Evolutionary conservation across 2,797 vertebrate species (phyloP).

Genomic region (Premnoplex brunnescens): DNA sequence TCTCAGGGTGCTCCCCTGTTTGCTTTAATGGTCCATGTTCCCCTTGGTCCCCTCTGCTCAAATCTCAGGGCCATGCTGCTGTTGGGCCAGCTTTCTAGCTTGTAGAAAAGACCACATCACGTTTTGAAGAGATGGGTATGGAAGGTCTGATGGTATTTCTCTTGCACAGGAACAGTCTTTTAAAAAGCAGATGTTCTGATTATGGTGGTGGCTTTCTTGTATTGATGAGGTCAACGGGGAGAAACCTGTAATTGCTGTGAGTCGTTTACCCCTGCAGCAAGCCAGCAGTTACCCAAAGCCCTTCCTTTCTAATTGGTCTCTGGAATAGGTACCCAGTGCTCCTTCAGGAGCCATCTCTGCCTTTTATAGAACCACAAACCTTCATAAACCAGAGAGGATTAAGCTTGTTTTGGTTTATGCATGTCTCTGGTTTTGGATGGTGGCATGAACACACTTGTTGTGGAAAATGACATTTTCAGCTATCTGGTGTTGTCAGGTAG

Average conservation of each 20-base stretch:
- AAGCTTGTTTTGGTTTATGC: background rate
- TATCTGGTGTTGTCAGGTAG: background rate
- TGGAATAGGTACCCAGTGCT: background rate
- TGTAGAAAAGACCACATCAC: background rate
- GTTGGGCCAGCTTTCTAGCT: background rate
- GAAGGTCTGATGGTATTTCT: background rate
- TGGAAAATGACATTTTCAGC: background rate
- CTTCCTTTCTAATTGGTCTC: background rate
- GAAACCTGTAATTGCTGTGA: background rate
- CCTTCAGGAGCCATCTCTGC: background rate
- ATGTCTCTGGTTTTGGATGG: background rate
- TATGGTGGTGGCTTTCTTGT: background rate
- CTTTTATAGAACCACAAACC: background rate
- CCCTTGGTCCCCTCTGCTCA: background rate
- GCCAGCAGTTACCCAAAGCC: background rate
- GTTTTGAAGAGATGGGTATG: background rate
- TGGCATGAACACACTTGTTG: background rate
- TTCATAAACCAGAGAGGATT: background rate
- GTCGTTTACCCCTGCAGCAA: background rate
- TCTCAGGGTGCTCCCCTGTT: background rate
- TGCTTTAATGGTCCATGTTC: background rate
- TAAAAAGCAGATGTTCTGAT: background rate
- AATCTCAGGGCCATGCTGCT: fast-evolving
- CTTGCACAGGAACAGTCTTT: background rate
- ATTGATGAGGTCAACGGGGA: background rate